phyloP scores from a whole-genome alignment of 1,140 invertebrate species.

The Drosophila micromelanica region DNA sequence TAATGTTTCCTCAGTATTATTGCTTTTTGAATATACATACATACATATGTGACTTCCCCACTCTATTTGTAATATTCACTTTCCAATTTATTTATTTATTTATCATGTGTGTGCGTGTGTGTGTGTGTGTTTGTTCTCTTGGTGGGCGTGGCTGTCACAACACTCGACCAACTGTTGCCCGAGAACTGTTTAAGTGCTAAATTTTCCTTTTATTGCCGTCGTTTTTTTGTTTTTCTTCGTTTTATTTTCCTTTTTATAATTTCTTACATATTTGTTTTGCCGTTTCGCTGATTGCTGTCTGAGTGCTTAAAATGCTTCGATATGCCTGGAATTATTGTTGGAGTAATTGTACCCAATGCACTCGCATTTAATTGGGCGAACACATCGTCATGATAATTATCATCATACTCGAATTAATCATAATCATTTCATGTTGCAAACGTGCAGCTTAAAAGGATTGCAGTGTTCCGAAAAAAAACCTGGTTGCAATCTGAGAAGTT shows the following conservation, averaged over 20 bases:
- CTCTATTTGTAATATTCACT: neutral
- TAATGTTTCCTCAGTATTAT: constrained; percentile 69
- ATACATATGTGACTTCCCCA: constrained; percentile 58
- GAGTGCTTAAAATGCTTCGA: constrained; percentile 74
- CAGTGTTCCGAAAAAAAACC: constrained; percentile 33
- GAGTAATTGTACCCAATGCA: constrained; percentile 69
- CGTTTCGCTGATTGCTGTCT: constrained; percentile 39
- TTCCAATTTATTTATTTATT: constrained; percentile 40
- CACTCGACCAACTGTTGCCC: neutral
- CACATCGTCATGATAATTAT: constrained; percentile 47
- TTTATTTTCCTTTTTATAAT: constrained; percentile 39
- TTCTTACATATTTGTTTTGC: constrained; percentile 49
- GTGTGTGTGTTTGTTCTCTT: constrained; percentile 20
- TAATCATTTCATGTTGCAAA: constrained; percentile 30
- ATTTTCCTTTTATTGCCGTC: constrained; percentile 55
- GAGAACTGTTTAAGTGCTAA: constrained; percentile 32
- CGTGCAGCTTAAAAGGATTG: constrained; percentile 19
- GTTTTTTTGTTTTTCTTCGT: no score
- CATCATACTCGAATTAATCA: constrained; percentile 13
- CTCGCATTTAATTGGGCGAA: constrained; percentile 43
- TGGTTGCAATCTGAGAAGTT: constrained; percentile 27
- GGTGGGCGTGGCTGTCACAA: constrained; percentile 6
- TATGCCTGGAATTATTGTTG: constrained; percentile 81
- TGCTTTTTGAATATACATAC: constrained; percentile 65
- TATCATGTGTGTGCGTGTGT: constrained; percentile 5